phyloP scores from a whole-genome alignment of 2,797 vertebrate genomes.

The Tamandua tetradactyla region DNA sequence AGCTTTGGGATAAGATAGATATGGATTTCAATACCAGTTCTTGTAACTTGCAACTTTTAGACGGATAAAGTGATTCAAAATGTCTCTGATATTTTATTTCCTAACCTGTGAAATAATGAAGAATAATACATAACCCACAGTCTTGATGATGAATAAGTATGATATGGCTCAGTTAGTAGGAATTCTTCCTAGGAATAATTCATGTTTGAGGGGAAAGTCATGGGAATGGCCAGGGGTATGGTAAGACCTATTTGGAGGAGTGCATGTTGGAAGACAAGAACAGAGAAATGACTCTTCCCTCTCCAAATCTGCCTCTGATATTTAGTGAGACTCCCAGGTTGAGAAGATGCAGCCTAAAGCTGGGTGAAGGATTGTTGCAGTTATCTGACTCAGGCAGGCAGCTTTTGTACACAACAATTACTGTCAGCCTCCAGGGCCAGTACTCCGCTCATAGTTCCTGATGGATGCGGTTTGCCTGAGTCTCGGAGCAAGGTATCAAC shows the following conservation, averaged over 20 bases:
- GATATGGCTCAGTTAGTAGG: neutral
- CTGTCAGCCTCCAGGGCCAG: slow-evolving; percentile 53
- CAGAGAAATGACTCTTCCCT: neutral
- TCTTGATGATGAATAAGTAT: neutral
- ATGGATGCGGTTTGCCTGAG: slow-evolving; percentile 43
- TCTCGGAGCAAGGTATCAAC: slow-evolving; percentile 37
- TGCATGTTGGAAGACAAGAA: neutral
- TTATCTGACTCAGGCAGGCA: neutral
- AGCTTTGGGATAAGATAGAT: neutral
- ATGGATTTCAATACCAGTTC: neutral
- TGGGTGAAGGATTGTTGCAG: slow-evolving; percentile 20
- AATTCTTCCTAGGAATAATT: neutral
- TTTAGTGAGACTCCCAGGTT: neutral
- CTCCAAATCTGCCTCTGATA: neutral
- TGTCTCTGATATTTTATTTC: neutral
- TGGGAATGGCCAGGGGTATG: neutral
- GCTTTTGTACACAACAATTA: slow-evolving; percentile 45
- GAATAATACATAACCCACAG: neutral
- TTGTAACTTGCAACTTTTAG: neutral
- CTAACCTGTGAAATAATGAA: neutral
- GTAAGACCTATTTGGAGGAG: neutral
- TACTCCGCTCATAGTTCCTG: neutral
- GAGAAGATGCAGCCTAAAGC: slow-evolving; percentile 47
- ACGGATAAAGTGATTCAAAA: neutral
- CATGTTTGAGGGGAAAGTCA: neutral